Base-by-base conservation (phyloP, 1,140 invertebrate species). In the Zaprionus camerounensis region DNA sequence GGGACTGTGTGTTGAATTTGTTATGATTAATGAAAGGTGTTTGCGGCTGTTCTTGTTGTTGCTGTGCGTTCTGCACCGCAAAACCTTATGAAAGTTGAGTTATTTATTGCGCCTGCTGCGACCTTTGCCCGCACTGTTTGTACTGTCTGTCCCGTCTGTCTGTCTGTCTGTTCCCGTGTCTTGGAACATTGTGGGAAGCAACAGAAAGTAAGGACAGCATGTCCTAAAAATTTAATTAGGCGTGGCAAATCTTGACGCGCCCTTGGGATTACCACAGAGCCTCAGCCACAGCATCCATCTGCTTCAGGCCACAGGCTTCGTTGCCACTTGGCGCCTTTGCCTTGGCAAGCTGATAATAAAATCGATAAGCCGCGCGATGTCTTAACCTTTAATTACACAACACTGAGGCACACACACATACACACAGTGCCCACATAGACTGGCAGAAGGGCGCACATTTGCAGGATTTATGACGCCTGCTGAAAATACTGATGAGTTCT, bases 371-470 rank as follows among this genome's bases (percentile, higher is more conserved):
- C 53, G 64, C 80, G 51, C 56, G 46, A 51, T 24, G 59, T 65
- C 81, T 70, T 72, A 79, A 70, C 70, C 84, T 88, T 88, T 88
- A 87, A 86, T 88, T 86, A 88, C 71, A 78, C 72, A 83, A 80
- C 66, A 69, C 20, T 41, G 13, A 9, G 7, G 20, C 26, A 55
- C 31, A 64, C 36, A 49, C 28, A 44, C 41, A 34, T 12, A 46
- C 7, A 51, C 5, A 24, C 15, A 17, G 41, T 3, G 2, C 34
- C 57, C 28, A 36, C 1, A 2, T 15, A 28, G 24, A 24, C 38
- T 31, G 15, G 28, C 6, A 38, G 15, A 17, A n/a, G 41, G 41
- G 20, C 38, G 53, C 26, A 36, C 20, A 71, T 9, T 36, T 68
- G 51, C 41, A 65, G 70, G 71, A 83, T 84, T 83, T 87, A 83